A percentile compares a stretch with the other conserved stretches of the same genome.
Conservation (phyloP, 2,797 vertebrate species). For the Phoxinus dragarum region DNA sequence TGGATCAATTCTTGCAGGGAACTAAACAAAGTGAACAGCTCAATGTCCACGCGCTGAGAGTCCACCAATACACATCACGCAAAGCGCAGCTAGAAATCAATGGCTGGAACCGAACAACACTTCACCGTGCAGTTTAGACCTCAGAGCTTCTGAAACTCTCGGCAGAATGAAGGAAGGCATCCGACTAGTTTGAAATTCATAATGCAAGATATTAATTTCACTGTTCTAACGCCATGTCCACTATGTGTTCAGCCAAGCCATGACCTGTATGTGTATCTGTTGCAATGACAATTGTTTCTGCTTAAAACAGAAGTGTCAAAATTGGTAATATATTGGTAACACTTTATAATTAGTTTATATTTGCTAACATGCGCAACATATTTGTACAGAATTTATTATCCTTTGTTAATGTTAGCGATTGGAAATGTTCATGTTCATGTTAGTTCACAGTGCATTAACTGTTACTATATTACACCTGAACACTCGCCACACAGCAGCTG, state of each 20-base stretch:
- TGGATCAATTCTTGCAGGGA: constrained; percentile 42
- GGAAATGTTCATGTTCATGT: no score
- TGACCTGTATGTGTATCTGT: background rate
- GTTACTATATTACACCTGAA: no score
- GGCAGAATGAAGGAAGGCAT: background rate
- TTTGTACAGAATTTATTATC: no score
- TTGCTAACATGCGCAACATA: no score
- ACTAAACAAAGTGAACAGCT: constrained; percentile 43
- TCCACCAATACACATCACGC: constrained; percentile 34
- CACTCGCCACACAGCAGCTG: no score
- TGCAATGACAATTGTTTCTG: no score
- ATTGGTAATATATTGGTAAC: no score
- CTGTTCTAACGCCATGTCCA: background rate
- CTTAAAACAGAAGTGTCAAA: no score
- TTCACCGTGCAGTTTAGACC: constrained; percentile 14
- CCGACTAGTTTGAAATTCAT: background rate
- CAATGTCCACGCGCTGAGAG: constrained; percentile 5
- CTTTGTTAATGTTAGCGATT: no score
- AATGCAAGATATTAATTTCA: background rate
- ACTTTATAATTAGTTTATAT: no score
- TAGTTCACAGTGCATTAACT: no score
- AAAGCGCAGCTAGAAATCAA: constrained; percentile 42
- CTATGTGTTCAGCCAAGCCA: background rate
- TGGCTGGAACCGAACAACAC: constrained; percentile 29
- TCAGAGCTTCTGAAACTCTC: constrained; percentile 7